phyloP scores from a whole-genome alignment of 1,140 invertebrate genomes.

The Papilio xuthus region DNA sequence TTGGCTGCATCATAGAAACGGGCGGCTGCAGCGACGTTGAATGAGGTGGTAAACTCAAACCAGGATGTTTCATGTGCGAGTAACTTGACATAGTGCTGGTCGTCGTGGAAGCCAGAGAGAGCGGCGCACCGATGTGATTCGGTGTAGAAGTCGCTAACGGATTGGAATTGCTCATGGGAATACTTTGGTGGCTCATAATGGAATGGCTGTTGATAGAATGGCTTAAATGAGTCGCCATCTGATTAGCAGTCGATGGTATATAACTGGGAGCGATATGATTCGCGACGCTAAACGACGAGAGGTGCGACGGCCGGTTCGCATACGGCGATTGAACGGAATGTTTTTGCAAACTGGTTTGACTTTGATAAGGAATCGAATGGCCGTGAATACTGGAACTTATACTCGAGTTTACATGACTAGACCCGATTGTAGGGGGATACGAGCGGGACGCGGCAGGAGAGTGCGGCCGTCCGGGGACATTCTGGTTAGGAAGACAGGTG shows the following conservation, averaged over 20 bases:
- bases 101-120: constrained; percentile 56
- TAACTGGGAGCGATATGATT: constrained; percentile 68
- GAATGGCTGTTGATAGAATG: constrained; percentile 71
- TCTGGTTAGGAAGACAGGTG: constrained; percentile 72
- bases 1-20: constrained; percentile 56
- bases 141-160: constrained; percentile 58
- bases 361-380: constrained; percentile 71
- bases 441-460: constrained; percentile 70
- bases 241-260: constrained; percentile 56
- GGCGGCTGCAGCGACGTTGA: constrained; percentile 52
- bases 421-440: constrained; percentile 71
- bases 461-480: constrained; percentile 57
- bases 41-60: constrained; percentile 58
- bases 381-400: constrained; percentile 75
- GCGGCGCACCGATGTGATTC: constrained; percentile 61
- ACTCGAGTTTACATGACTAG: constrained; percentile 79
- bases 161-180: constrained; percentile 59
- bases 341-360: constrained; percentile 76
- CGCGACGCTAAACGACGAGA: constrained; percentile 70
- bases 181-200: constrained; percentile 62
- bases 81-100: constrained; percentile 65
- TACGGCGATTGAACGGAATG: constrained; percentile 72
- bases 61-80: constrained; percentile 64
- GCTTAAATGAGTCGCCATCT: constrained; percentile 55
- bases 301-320: constrained; percentile 66